Percentiles rank a stretch among this genome's conserved stretches.
These are phyloP conservation scores for Itoplectis maculator DNA, from an alignment of 2,888 invertebrate species.

Conservation along the genomic window DNA sequence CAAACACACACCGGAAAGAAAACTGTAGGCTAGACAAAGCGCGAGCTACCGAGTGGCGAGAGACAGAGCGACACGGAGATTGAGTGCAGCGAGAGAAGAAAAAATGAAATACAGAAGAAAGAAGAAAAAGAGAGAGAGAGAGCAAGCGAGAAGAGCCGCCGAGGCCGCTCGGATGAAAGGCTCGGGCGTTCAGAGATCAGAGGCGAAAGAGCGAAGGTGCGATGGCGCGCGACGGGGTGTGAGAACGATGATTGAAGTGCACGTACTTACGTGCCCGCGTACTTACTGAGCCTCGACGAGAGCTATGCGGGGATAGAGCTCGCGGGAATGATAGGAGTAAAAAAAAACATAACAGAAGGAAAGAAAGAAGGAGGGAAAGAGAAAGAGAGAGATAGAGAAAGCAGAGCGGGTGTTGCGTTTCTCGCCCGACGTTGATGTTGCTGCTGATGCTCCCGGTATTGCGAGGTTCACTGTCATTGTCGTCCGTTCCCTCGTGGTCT, in stretches of 20 bases:
- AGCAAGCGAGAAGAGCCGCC: constrained; percentile 57
- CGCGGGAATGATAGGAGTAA: constrained; percentile 61
- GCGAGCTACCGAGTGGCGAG: constrained; percentile 1
- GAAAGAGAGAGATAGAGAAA: constrained; percentile 28
- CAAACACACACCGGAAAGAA: not conserved
- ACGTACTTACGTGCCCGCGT: constrained; percentile 79
- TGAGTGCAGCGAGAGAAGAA: constrained; percentile 57
- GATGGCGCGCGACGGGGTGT: constrained; percentile 78
- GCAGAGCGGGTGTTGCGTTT: constrained; percentile 49
- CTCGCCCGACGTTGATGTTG: constrained; percentile 60
- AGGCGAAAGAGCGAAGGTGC: constrained; percentile 78
- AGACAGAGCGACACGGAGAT: constrained; percentile 45
- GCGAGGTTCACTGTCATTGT: constrained; percentile 57
- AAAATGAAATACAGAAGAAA: constrained; percentile 52
- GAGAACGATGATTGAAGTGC: constrained; percentile 83
- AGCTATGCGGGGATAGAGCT: constrained; percentile 64
- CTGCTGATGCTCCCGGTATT: constrained; percentile 52
- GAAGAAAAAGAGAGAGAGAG: constrained; percentile 24
- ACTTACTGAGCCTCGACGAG: constrained; percentile 75
- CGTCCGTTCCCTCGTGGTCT: constrained; percentile 66
- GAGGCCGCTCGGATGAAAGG: constrained; percentile 76
- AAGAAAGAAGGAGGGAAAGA: constrained; percentile 22
- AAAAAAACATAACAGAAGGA: constrained; percentile 29
- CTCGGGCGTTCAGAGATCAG: constrained; percentile 76
- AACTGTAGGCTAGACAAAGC: constrained; percentile 22